These are phyloP conservation scores for Gadus chalcogrammus DNA, from an alignment of 2,113 vertebrate genomes.

Conservation along the genomic window DNA sequence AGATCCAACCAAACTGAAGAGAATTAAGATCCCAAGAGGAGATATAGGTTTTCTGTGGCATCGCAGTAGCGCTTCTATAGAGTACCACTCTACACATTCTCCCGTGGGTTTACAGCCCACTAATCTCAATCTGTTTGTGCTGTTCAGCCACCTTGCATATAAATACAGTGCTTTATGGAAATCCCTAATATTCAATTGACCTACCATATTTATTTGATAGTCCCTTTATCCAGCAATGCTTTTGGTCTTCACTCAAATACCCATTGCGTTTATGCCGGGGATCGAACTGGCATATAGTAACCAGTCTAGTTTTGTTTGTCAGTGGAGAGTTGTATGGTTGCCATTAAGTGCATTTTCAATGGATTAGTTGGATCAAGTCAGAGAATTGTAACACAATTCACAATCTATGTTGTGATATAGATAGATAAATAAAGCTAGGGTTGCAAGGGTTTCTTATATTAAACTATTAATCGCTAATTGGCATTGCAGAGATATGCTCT, in stretches of 20 bases:
- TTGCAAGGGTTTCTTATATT: no score
- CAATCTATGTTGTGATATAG: no score
- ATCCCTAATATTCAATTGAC: not conserved
- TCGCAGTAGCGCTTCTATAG: not conserved
- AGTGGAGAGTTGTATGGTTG: no score
- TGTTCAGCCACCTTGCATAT: not conserved
- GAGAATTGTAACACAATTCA: no score
- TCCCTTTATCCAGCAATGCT: not conserved
- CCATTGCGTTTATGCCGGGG: no score
- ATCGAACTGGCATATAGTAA: no score
- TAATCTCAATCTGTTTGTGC: constrained; percentile 4
- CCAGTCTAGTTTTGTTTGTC: no score
- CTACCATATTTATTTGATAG: not conserved
- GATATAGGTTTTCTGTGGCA: constrained; percentile 11
- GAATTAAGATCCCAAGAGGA: constrained; percentile 29
- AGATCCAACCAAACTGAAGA: constrained; percentile 29
- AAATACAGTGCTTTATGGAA: not conserved
- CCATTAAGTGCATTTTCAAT: no score
- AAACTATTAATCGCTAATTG: no score
- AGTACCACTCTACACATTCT: constrained; percentile 12
- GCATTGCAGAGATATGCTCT: no score
- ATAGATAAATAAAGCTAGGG: no score
- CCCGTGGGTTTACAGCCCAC: not conserved
- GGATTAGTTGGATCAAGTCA: no score
- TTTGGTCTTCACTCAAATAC: not conserved